phyloP scores from a whole-genome alignment of 2,113 vertebrate genomes.

The Diadophis punctatus region DNA sequence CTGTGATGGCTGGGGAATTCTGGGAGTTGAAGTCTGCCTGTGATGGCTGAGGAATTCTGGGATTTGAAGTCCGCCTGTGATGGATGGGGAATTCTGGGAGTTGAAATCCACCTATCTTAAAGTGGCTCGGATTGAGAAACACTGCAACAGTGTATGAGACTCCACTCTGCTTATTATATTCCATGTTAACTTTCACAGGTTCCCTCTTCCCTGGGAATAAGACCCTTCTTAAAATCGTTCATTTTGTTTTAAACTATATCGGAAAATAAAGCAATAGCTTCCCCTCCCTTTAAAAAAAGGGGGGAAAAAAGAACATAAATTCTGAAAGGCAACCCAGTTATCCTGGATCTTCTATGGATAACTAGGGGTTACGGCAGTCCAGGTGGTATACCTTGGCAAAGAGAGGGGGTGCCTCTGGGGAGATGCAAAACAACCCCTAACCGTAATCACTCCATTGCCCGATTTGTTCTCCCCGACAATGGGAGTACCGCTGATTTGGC shows the following conservation, averaged over 20 bases:
- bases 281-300: neutral
- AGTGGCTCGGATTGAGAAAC: neutral
- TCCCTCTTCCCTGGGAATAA: neutral
- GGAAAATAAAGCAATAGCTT: neutral
- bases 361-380: neutral
- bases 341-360: neutral
- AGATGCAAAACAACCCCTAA: neutral
- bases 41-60: too few relatives aligned
- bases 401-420: too few relatives aligned
- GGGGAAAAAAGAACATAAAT: neutral
- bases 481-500: neutral
- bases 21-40: neutral
- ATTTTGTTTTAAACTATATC: neutral
- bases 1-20: neutral
- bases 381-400: neutral
- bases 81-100: neutral
- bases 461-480: neutral
- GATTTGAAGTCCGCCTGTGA: too few relatives aligned
- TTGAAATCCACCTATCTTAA: neutral
- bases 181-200: neutral
- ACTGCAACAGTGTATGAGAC: neutral
- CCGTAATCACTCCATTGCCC: neutral
- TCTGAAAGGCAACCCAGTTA: neutral
- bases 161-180: neutral
- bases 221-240: neutral